These are phyloP conservation scores for Prosopocoilus inquinatus DNA, from an alignment of 2,888 invertebrate genomes.

Conservation along the genomic window DNA sequence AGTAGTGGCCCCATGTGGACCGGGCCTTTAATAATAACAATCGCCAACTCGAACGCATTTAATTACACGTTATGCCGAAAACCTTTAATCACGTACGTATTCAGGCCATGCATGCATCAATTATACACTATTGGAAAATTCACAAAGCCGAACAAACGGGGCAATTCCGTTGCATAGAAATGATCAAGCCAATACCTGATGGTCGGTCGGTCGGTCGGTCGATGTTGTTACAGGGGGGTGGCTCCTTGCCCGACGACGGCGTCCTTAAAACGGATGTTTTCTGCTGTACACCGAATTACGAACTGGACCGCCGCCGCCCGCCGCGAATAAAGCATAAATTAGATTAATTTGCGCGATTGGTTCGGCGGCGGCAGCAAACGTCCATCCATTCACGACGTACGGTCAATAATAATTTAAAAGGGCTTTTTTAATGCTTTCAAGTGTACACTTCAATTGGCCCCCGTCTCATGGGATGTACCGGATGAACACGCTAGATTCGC, in stretches of 20 bases:
- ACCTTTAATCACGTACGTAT: slow-evolving; percentile 39
- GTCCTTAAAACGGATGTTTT: not conserved
- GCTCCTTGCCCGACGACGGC: too few species aligned
- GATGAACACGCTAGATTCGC: slow-evolving; percentile 3
- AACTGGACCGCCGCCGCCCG: not conserved
- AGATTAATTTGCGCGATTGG: not conserved
- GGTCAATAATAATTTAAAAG: not conserved
- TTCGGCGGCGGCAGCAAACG: not conserved
- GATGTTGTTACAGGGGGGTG: too few species aligned
- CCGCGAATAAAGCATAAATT: slow-evolving; percentile 1
- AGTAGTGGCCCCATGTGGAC: too few species aligned
- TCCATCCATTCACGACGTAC: not conserved
- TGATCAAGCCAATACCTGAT: too few species aligned
- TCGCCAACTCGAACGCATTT: slow-evolving; percentile 31
- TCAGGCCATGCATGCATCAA: slow-evolving; percentile 32
- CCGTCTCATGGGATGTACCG: not conserved
- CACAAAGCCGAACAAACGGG: too few species aligned
- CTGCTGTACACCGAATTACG: not conserved
- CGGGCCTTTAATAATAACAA: not conserved
- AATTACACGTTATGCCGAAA: slow-evolving; percentile 36
- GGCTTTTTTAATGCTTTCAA: not conserved
- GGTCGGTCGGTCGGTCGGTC: too few species aligned
- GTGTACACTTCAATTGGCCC: not conserved
- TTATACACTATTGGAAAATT: slow-evolving; percentile 32
- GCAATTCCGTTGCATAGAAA: too few species aligned